Conservation (phyloP, 2,888 invertebrate genomes). For the Aphrophora alni region DNA sequence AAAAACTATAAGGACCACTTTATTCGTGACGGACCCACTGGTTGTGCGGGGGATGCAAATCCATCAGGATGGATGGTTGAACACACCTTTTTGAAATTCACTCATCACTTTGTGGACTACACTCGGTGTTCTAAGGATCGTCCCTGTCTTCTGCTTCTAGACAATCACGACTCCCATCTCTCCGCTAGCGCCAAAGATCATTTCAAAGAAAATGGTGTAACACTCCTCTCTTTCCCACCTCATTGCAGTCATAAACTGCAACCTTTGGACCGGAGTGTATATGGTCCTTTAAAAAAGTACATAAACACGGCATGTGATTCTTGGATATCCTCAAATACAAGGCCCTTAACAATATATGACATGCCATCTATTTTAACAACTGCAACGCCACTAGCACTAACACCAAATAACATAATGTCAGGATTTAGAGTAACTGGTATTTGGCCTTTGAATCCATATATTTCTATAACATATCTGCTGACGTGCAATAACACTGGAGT, state of each 20-base stretch:
- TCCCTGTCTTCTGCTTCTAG: background rate
- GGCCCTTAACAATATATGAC: slow-evolving; percentile 33
- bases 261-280: slow-evolving; percentile 36
- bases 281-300: slow-evolving; percentile 29
- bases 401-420: slow-evolving; percentile 21
- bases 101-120: slow-evolving; percentile 39
- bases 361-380: slow-evolving; percentile 28
- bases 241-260: no score
- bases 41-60: slow-evolving; percentile 49
- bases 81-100: slow-evolving; percentile 34
- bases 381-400: slow-evolving; percentile 21
- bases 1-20: slow-evolving; percentile 50
- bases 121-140: background rate
- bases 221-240: no score
- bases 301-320: slow-evolving; percentile 33
- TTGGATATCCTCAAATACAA: slow-evolving; percentile 24
- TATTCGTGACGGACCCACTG: slow-evolving; percentile 51
- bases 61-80: slow-evolving; percentile 51
- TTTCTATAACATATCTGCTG: no score
- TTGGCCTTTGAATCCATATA: slow-evolving; percentile 7
- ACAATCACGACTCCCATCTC: background rate
- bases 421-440: slow-evolving; percentile 33
- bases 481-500: no score
- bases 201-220: no score
- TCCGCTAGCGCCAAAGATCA: no score